Base-by-base conservation (phyloP, 1,140 invertebrate genomes). In the Chironomus tepperi region DNA sequence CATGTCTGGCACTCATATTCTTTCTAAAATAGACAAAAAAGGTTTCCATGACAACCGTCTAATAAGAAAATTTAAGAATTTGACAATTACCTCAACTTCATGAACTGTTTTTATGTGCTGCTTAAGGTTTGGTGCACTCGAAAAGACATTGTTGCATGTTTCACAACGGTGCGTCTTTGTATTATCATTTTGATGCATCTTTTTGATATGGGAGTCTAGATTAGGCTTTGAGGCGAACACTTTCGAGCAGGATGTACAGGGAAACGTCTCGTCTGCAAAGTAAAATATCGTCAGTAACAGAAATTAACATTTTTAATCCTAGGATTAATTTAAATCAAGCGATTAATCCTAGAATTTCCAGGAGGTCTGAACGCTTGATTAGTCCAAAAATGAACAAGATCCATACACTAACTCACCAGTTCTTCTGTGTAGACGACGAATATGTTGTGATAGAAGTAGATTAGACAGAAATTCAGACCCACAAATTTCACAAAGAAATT, bases 1-100 rank as follows among this genome's bases (percentile, higher is more conserved):
- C 65, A 70, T 18, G 65, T 70, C 65, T 70, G 65, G 65, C 65
- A 70, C 65, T 70, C 65, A 21, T 19, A 70, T 70, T 70, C 65
- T 8, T 10, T 18, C 65, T 70, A 21, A 18, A 21, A 67, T 67
- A 67, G 65, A 67, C 15, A 67, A 18, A 18, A 70, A 70, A 19
- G 6, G 9, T n/a, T 70, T 0, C 16, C 18, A 19, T 19, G 18
- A 70, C 65, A 70, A 47, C 12, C n/a, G n/a, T 57, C 47, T 57
- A 57, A 70, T 70, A 70, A 19, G 19, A 19, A 70, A 70, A n/a
- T n/a, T n/a, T n/a, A n/a, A 18, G 2, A 70, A n/a, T 12, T 57
- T n/a, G 1, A n/a, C 47, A 57, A 57, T 15, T 19, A 70, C 65
- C 65, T 70, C 65, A 70, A 70, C 18, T 70, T 70, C 65, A 19